phyloP scores from a whole-genome alignment of 2,888 invertebrate species.

The Drosophila prolongata region DNA sequence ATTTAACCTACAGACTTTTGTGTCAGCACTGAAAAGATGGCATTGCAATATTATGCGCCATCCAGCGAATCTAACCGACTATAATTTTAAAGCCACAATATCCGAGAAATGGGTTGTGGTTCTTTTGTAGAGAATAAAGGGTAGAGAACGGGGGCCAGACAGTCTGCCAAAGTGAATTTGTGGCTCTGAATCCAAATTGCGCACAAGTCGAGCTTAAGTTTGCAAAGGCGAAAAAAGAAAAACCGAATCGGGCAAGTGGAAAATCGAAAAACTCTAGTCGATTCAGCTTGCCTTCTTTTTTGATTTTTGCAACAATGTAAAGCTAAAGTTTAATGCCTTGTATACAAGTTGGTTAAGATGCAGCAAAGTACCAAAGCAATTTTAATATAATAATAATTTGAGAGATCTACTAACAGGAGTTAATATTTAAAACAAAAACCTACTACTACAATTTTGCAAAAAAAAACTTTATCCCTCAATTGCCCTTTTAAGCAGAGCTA shows the following conservation, averaged over 20 bases:
- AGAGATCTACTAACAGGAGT: too few species aligned
- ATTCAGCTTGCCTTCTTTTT: neutral
- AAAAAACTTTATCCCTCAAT: too few species aligned
- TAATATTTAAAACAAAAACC: too few species aligned
- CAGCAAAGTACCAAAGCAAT: neutral
- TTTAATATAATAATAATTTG: too few species aligned
- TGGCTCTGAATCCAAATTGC: constrained; percentile 62
- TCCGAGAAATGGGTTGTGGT: constrained; percentile 20
- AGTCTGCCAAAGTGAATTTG: constrained; percentile 49
- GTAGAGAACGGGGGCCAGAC: constrained; percentile 3
- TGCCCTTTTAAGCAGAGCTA: neutral
- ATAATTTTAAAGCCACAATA: constrained; percentile 71
- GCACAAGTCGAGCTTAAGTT: constrained; percentile 63
- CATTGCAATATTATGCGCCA: constrained; percentile 50
- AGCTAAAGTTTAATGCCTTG: neutral
- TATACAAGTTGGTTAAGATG: neutral
- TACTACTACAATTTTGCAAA: too few species aligned
- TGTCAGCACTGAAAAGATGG: constrained; percentile 47
- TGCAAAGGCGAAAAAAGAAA: constrained; percentile 31
- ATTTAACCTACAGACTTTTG: constrained; percentile 66
- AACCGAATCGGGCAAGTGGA: constrained; percentile 53
- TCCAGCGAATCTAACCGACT: constrained; percentile 55
- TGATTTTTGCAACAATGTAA: neutral
- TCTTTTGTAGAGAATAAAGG: neutral
- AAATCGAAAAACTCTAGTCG: constrained; percentile 45